phyloP scores from a whole-genome alignment of 2,113 vertebrate genomes.

The Xiphias gladius region DNA sequence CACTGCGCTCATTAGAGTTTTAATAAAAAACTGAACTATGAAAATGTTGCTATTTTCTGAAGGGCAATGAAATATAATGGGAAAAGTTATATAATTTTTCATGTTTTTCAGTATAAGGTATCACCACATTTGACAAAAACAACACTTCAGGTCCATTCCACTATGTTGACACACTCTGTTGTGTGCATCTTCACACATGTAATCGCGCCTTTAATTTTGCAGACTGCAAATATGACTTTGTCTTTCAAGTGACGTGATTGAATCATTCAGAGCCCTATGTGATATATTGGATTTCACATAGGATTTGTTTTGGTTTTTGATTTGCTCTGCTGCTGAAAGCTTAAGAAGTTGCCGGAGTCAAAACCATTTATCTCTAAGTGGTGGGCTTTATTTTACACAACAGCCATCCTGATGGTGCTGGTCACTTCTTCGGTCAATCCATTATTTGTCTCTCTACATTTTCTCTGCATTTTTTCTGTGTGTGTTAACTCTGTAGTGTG shows the following conservation, averaged over 20 bases:
- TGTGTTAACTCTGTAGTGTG: background rate
- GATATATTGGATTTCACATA: slow-evolving; percentile 30
- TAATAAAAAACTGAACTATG: slow-evolving; percentile 64
- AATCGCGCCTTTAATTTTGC: background rate
- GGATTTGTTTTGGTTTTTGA: slow-evolving; percentile 11
- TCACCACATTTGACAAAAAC: background rate
- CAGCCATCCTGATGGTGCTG: slow-evolving; percentile 5
- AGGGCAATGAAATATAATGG: slow-evolving; percentile 24
- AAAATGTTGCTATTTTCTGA: slow-evolving; percentile 54
- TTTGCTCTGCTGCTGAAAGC: slow-evolving; percentile 46
- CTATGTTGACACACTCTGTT: background rate
- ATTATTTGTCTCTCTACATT: slow-evolving; percentile 18
- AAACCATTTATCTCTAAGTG: slow-evolving; percentile 48
- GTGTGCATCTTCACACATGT: slow-evolving; percentile 2
- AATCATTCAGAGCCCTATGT: background rate
- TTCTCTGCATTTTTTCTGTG: background rate
- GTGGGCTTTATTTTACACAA: slow-evolving; percentile 31
- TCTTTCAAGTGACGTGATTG: background rate
- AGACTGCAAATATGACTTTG: background rate
- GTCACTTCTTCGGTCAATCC: slow-evolving; percentile 8
- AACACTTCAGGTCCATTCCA: background rate
- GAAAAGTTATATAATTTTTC: background rate
- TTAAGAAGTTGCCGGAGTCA: slow-evolving; percentile 40
- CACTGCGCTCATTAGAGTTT: slow-evolving; percentile 50
- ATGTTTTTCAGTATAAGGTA: background rate